Conservation (phyloP, 2,888 invertebrate species). For the Opisthograptis luteolata region DNA sequence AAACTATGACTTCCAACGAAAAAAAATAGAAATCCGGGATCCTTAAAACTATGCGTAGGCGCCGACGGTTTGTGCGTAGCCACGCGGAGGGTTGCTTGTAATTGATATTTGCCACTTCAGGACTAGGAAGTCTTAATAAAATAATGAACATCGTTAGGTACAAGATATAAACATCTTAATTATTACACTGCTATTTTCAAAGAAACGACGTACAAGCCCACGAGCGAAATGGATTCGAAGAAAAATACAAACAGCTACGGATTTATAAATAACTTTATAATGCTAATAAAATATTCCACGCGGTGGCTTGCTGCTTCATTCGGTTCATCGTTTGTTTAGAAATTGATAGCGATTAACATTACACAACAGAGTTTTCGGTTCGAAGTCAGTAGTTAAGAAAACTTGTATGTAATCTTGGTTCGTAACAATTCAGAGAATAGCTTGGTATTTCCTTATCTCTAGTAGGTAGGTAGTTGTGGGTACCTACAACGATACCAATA, state of each 20-base stretch:
- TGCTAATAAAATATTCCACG: constrained; percentile 6
- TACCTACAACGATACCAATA: constrained; percentile 12
- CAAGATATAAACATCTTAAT: not conserved
- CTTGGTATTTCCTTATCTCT: constrained; percentile 32
- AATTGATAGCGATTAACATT: constrained; percentile 37
- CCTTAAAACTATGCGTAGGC: no score
- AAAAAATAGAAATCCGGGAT: no score
- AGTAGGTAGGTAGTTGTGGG: not conserved
- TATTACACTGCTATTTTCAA: not conserved
- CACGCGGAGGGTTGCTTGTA: no score
- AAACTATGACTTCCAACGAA: no score
- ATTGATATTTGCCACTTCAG: no score
- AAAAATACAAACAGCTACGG: constrained; percentile 6
- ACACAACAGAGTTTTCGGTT: constrained; percentile 39
- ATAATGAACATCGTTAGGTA: no score
- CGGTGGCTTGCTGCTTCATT: constrained; percentile 11
- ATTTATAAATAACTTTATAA: not conserved
- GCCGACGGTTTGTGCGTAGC: no score
- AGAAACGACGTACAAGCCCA: not conserved
- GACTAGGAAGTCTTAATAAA: no score
- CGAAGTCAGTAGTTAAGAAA: constrained; percentile 39
- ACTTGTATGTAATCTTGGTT: constrained; percentile 45
- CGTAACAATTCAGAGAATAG: constrained; percentile 45
- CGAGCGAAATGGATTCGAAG: constrained; percentile 3
- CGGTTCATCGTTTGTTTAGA: constrained; percentile 22